phyloP scores from a whole-genome alignment of 2,113 vertebrate species.

The Furnarius figulus region DNA sequence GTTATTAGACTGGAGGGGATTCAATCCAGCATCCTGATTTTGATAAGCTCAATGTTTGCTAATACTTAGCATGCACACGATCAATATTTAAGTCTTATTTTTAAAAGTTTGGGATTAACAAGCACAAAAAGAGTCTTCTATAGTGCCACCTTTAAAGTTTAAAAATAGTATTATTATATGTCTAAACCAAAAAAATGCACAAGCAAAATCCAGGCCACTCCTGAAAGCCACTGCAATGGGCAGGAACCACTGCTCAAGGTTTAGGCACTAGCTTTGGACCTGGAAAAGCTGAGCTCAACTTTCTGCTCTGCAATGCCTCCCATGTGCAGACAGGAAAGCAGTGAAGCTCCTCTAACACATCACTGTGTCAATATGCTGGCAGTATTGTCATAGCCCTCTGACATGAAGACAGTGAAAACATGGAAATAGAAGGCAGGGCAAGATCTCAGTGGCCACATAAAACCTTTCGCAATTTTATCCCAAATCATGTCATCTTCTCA shows the following conservation, averaged over 20 bases:
- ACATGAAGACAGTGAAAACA: accelerated
- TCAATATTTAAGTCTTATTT: not conserved
- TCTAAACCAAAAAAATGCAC: not conserved
- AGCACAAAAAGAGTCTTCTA: not conserved
- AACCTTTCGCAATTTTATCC: not conserved
- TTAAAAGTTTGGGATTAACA: not conserved
- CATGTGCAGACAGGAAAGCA: not conserved
- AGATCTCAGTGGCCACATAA: not conserved
- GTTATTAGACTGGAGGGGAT: not conserved
- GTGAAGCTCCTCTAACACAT: not conserved
- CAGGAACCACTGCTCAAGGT: not conserved
- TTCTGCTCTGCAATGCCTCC: not conserved
- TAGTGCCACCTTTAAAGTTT: not conserved
- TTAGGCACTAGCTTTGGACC: not conserved
- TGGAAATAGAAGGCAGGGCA: not conserved
- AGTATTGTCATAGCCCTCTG: not conserved
- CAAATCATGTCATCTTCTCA: not conserved
- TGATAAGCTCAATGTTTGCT: not conserved
- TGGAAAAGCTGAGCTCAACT: not conserved
- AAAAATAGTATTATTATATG: not conserved
- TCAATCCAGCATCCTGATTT: not conserved
- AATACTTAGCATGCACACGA: not conserved
- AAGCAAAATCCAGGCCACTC: not conserved
- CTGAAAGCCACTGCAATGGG: not conserved
- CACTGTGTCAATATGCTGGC: not conserved